Base-by-base conservation (phyloP, 2,888 invertebrate genomes). In the Harpalus rubripes region DNA sequence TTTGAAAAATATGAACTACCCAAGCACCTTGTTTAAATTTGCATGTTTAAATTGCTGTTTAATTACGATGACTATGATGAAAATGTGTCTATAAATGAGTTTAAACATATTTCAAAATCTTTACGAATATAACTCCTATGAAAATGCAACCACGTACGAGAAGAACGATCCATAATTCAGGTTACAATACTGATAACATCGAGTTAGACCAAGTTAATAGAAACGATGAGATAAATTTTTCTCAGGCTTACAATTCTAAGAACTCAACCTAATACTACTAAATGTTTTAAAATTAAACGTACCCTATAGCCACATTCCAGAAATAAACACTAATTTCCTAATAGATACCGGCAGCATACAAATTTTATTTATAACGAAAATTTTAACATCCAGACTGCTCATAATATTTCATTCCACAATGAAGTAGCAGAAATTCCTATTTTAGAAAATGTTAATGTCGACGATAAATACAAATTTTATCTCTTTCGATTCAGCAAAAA, bases 381-480 rank as follows among this genome's bases (percentile, higher is more conserved):
- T n/a, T n/a, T n/a, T n/a, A n/a, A n/a, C n/a, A n/a, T n/a, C n/a
- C n/a, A n/a, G n/a, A n/a, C n/a, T n/a, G n/a, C n/a, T n/a, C n/a
- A n/a, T n/a, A n/a, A n/a, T n/a, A n/a, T 7, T 41, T 41, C 41
- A 41, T 41, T 41, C 7, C 41, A 41, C 15, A 12, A 58, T 12
- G 58, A 58, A 58, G 58, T 58, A n/a, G 58, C 58, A 4, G 58
- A 58, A 58, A 58, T 58, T 58, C 58, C 58, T n/a, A 4, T 58
- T 7, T 58, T 58, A 7, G 12, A 58, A 58, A 58, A 7, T 7
- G 6, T 58, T 58, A 58, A 58, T 58, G 15, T 58, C 12, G 7
- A 10, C 7, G 58, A 58, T 5, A 10, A 15, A 58, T 12, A 58
- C n/a, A n/a, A n/a, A n/a, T n/a, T n/a, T n/a, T n/a, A n/a, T n/a